These are phyloP conservation scores for Hypothenemus hampei DNA, from an alignment of 1,140 invertebrate species.

Conservation along the genomic window DNA sequence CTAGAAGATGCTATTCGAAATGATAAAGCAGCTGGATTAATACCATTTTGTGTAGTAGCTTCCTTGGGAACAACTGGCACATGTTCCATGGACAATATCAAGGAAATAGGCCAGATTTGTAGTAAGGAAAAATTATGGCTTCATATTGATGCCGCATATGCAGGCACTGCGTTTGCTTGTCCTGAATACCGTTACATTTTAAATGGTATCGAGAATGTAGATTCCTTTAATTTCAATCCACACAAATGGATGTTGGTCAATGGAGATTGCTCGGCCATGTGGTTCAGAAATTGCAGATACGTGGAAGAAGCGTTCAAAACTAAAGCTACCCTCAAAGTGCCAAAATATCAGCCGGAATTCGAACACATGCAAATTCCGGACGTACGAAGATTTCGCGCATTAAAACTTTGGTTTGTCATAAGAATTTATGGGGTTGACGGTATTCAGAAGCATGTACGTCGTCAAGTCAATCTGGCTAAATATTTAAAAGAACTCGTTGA, in stretches of 20 bases:
- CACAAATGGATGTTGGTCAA: slow-evolving; percentile 92
- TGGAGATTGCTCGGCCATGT: slow-evolving; percentile 87
- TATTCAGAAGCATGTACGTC: slow-evolving; percentile 72
- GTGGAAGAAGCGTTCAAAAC: slow-evolving; percentile 84
- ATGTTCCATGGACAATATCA: slow-evolving; percentile 86
- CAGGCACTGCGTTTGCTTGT: slow-evolving; percentile 82
- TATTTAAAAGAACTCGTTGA: slow-evolving; percentile 68
- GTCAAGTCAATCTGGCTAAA: slow-evolving; percentile 68
- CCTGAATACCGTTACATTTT: slow-evolving; percentile 81
- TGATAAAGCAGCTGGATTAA: slow-evolving; percentile 65
- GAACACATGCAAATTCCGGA: slow-evolving; percentile 93
- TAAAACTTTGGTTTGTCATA: slow-evolving; percentile 94
- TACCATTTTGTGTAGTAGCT: slow-evolving; percentile 77
- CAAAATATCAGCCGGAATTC: slow-evolving; percentile 72
- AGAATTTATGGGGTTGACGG: slow-evolving; percentile 77
- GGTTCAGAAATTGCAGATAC: slow-evolving; percentile 75
- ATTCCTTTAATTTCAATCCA: slow-evolving; percentile 87
- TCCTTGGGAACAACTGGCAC: slow-evolving; percentile 90
- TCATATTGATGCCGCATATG: slow-evolving; percentile 87
- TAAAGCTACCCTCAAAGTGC: slow-evolving; percentile 62
- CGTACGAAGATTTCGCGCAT: slow-evolving; percentile 80
- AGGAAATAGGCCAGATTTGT: slow-evolving; percentile 77
- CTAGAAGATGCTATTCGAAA: slow-evolving; percentile 69
- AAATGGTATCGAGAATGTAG: slow-evolving; percentile 73
- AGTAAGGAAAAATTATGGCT: slow-evolving; percentile 73